Conservation (phyloP, 2,113 vertebrate species). For the Calonectris borealis region DNA sequence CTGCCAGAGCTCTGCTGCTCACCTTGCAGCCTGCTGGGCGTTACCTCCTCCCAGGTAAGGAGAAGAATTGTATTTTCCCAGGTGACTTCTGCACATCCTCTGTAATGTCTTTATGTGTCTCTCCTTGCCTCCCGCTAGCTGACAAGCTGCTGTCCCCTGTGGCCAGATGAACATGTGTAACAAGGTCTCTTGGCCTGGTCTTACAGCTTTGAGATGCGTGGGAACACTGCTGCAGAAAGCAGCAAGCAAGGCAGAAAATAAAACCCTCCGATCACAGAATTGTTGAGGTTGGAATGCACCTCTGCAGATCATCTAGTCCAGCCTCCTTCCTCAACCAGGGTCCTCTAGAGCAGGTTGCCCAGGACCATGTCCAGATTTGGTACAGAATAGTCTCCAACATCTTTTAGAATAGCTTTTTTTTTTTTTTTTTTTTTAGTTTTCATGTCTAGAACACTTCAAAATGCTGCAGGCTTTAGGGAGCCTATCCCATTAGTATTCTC, state of each 20-base stretch:
- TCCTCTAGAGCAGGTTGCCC: not conserved
- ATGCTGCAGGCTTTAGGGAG: not conserved
- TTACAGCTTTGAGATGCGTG: not conserved
- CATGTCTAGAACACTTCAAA: not conserved
- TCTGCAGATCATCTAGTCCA: not conserved
- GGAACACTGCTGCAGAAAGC: not conserved
- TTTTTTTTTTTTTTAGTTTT: not conserved
- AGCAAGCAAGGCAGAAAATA: not conserved
- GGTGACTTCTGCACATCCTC: not conserved
- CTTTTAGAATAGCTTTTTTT: not conserved
- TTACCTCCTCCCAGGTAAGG: not conserved
- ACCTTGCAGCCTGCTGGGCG: not conserved
- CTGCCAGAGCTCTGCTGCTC: not conserved
- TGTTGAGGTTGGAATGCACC: not conserved
- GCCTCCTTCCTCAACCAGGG: not conserved
- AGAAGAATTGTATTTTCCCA: not conserved
- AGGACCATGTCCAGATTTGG: not conserved
- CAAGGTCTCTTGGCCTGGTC: not conserved
- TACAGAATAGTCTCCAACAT: not conserved
- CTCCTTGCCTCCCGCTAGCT: not conserved
- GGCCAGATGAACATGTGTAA: not conserved
- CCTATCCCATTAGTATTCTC: not conserved
- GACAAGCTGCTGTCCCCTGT: not conserved
- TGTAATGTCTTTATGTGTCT: not conserved
- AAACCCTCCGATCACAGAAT: not conserved